Conservation (phyloP, 2,113 vertebrate species). For the Macroglossus sobrinus region DNA sequence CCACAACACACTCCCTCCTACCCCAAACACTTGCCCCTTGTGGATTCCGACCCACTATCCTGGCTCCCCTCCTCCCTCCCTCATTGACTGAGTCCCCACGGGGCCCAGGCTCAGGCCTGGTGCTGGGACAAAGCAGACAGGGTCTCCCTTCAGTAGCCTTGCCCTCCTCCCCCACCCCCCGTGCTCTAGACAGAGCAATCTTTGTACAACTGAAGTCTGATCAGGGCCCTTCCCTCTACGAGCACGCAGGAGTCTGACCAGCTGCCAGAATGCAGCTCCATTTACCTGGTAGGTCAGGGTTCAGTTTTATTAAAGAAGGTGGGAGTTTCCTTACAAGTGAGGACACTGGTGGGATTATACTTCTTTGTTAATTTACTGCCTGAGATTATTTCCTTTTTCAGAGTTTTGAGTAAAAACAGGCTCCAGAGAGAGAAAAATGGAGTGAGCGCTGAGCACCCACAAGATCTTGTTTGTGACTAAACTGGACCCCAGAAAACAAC, state of each 20-base stretch:
- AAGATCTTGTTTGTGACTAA: not conserved
- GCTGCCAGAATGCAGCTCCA: not conserved
- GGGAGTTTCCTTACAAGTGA: not conserved
- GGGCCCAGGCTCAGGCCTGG: not conserved
- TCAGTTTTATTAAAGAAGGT: not conserved
- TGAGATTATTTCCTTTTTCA: not conserved
- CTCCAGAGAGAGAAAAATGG: not conserved
- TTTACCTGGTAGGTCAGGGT: not conserved
- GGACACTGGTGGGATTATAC: not conserved
- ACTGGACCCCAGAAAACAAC: not conserved
- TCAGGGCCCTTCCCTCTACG: not conserved
- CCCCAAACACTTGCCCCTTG: not conserved
- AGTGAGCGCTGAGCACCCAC: not conserved
- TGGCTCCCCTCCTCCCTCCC: not conserved
- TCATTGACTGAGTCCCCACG: not conserved
- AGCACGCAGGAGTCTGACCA: not conserved
- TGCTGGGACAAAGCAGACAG: not conserved
- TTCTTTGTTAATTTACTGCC: not conserved
- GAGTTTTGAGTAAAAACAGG: not conserved
- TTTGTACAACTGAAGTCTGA: not conserved
- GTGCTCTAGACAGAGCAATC: not conserved
- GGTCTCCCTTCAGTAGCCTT: constrained; percentile 20
- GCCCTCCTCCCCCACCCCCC: not conserved
- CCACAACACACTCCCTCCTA: not conserved
- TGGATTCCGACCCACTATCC: not conserved